Conservation (phyloP, 2,888 invertebrate species). For the Cheilosia vernalis region DNA sequence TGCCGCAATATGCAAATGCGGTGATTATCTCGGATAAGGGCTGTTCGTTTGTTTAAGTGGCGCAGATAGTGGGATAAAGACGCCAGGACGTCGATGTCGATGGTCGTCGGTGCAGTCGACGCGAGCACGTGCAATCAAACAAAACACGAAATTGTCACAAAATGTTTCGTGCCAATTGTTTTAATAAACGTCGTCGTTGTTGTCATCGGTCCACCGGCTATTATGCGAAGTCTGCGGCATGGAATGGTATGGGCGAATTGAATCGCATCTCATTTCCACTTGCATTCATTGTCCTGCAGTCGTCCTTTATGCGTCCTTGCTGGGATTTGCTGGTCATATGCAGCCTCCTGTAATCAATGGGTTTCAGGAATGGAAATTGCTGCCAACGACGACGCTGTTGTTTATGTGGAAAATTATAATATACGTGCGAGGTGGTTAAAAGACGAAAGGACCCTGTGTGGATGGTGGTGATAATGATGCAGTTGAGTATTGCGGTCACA, state of each 20-base stretch:
- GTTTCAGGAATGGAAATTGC: conserved; percentile 38
- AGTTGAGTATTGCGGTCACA: conserved; percentile 44
- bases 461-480: conserved; percentile 17
- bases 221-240: conserved; percentile 28
- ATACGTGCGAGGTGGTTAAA: conserved; percentile 39
- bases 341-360: conserved; percentile 51
- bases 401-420: conserved; percentile 59
- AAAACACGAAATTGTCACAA: conserved; percentile 72
- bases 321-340: conserved; percentile 43
- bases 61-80: conserved; percentile 33
- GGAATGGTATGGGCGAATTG: conserved; percentile 22
- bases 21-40: conserved; percentile 59
- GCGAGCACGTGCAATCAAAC: conserved; percentile 67
- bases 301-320: background rate
- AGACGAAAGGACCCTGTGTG: background rate
- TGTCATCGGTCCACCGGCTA: conserved; percentile 11
- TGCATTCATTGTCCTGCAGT: conserved; percentile 49
- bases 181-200: conserved; percentile 61
- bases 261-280: conserved; percentile 65
- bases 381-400: conserved; percentile 37
- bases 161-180: conserved; percentile 70
- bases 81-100: conserved; percentile 19
- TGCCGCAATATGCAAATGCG: conserved; percentile 72
- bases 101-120: background rate
- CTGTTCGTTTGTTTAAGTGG: conserved; percentile 41